Evolutionary conservation across 2,888 invertebrate species (phyloP).

Genomic region (Ommatoiulus sabulosus): DNA sequence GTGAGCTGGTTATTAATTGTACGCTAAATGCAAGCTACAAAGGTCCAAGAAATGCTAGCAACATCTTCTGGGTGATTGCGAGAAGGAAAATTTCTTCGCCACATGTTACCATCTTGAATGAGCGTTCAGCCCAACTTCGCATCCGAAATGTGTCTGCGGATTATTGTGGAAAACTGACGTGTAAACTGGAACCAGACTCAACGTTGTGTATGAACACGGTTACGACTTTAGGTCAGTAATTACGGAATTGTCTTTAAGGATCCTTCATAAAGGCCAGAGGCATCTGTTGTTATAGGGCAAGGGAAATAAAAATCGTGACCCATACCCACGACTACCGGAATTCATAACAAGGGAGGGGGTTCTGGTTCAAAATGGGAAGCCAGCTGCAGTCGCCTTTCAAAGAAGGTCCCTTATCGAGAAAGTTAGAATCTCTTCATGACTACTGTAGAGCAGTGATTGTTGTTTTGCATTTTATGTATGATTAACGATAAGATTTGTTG

Average conservation of each 20-base stretch:
- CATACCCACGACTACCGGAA: no score
- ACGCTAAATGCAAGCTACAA: neutral
- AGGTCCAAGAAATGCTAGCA: neutral
- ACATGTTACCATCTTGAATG: neutral
- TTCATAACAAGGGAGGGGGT: no score
- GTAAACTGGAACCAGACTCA: neutral
- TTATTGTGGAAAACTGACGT: slow-evolving; percentile 2
- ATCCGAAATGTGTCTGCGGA: neutral
- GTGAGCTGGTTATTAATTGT: slow-evolving; percentile 2
- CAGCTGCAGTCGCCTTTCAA: no score
- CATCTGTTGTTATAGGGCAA: neutral
- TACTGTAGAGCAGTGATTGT: no score
- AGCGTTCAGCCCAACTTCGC: slow-evolving; percentile 39
- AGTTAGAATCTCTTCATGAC: no score
- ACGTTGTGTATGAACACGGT: neutral
- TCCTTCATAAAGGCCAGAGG: neutral
- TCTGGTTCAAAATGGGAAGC: no score
- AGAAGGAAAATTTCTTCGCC: neutral
- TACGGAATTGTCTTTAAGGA: neutral
- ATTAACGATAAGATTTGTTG: no score
- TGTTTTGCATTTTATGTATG: no score
- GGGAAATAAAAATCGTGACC: neutral
- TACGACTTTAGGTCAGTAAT: neutral
- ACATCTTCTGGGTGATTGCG: neutral
- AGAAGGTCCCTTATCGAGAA: no score